A percentile compares a stretch with the other conserved stretches of the same genome.
These are phyloP conservation scores for Bicyclus anynana DNA, from an alignment of 1,140 invertebrate species.

Conservation along the genomic window DNA sequence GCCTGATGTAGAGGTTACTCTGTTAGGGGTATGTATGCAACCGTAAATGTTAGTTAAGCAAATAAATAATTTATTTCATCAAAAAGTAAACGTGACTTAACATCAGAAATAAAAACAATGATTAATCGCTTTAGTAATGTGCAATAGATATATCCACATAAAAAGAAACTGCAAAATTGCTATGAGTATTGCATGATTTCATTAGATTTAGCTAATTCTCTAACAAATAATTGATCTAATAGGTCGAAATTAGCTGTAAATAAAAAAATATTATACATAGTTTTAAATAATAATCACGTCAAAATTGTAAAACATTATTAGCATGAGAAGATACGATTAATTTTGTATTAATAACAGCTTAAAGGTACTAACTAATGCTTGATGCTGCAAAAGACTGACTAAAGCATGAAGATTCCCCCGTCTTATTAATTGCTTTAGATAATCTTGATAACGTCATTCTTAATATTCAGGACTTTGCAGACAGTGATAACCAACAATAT, in stretches of 20 bases:
- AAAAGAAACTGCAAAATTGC: constrained; percentile 25
- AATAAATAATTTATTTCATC: background rate
- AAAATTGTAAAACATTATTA: background rate
- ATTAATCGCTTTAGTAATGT: constrained; percentile 12
- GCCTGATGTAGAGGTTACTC: constrained; percentile 79
- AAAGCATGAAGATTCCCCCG: constrained; percentile 44
- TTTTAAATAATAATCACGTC: background rate
- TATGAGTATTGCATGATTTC: constrained; percentile 40
- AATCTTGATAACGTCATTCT: constrained; percentile 55
- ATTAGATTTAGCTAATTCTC: constrained; percentile 15
- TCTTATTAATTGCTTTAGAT: constrained; percentile 43
- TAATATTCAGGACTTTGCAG: constrained; percentile 60
- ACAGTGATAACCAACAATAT: constrained; percentile 65
- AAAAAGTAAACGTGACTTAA: background rate
- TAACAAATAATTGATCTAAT: constrained; percentile 24
- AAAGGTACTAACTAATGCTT: constrained; percentile 50
- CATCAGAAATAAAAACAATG: background rate
- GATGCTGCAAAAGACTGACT: constrained; percentile 43
- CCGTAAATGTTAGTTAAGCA: background rate
- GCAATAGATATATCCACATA: background rate
- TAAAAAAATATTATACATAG: background rate
- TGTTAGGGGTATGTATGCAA: constrained; percentile 68
- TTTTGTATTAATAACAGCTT: constrained; percentile 42
- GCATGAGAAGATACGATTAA: constrained; percentile 22
- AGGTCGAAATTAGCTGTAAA: constrained; percentile 27